A percentile compares a stretch with the other conserved stretches of the same genome.
These are phyloP conservation scores for Chaetodon auriga DNA, from an alignment of 2,113 vertebrate species.

Conservation along the genomic window DNA sequence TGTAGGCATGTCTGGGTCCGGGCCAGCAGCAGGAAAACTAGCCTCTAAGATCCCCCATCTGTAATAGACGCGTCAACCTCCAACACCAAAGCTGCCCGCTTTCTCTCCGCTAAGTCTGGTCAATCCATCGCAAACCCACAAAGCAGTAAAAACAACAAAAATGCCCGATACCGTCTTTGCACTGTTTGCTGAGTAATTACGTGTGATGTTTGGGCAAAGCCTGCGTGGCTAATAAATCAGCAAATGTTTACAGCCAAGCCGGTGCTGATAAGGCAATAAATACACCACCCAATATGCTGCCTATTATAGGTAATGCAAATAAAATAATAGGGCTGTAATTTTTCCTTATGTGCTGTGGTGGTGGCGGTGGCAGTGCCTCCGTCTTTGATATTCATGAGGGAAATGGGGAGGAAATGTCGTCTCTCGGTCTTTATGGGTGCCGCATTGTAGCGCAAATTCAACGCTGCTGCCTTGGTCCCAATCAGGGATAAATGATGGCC, in stretches of 20 bases:
- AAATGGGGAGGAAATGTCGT: constrained; percentile 70
- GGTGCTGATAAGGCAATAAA: constrained; percentile 75
- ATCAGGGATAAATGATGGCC: constrained; percentile 81
- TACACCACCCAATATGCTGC: constrained; percentile 69
- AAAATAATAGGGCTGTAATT: constrained; percentile 82
- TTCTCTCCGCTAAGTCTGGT: constrained; percentile 48
- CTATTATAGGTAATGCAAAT: constrained; percentile 85
- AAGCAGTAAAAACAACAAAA: constrained; percentile 38
- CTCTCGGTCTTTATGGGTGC: constrained; percentile 66
- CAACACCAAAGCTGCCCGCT: constrained; percentile 40
- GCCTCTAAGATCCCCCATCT: constrained; percentile 56
- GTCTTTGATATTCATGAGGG: constrained; percentile 79
- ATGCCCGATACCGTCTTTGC: constrained; percentile 41
- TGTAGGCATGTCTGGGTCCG: constrained; percentile 48
- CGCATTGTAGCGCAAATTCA: constrained; percentile 62
- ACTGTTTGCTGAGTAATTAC: constrained; percentile 71
- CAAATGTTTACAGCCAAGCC: constrained; percentile 64
- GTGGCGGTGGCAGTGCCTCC: constrained; percentile 28
- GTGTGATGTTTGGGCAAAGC: constrained; percentile 67
- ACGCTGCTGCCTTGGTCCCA: constrained; percentile 63
- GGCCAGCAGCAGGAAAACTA: constrained; percentile 51
- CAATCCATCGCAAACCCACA: constrained; percentile 58
- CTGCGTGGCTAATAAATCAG: constrained; percentile 74
- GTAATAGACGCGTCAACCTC: constrained; percentile 39
- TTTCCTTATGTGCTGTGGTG: constrained; percentile 69